Evolutionary conservation across 2,888 invertebrate genomes (phyloP).

Genomic region (Cheilosia variabilis): DNA sequence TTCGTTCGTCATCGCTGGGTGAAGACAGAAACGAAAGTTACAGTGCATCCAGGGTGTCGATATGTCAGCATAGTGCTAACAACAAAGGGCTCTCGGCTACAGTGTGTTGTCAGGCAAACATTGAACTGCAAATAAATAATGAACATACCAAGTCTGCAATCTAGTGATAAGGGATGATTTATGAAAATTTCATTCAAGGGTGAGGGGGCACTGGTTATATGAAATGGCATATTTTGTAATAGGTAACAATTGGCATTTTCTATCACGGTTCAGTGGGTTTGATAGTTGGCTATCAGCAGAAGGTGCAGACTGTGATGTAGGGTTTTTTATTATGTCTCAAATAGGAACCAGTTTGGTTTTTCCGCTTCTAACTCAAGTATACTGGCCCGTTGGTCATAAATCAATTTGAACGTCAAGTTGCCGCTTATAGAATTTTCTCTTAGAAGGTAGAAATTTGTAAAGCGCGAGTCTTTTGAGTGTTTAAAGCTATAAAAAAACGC

Average conservation of each 20-base stretch:
- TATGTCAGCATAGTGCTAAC: conserved; percentile 1
- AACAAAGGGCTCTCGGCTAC: not conserved
- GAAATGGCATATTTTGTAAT: conserved; percentile 1
- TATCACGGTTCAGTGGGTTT: not conserved
- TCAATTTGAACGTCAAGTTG: not conserved
- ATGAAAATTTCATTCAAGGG: conserved; percentile 4
- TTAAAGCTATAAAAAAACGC: no score
- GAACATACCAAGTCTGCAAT: conserved; percentile 45
- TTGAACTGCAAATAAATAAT: conserved; percentile 36
- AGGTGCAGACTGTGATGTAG: not conserved
- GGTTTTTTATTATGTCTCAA: not conserved
- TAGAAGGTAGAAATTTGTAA: no score
- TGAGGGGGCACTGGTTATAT: not conserved
- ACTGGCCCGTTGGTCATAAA: not conserved
- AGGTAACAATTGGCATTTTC: not conserved
- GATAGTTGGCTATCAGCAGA: not conserved
- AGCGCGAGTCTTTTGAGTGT: no score
- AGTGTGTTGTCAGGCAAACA: conserved; percentile 11
- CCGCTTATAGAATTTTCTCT: no score
- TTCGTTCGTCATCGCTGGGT: conserved; percentile 2
- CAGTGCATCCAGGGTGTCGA: conserved; percentile 7
- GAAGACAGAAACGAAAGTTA: conserved; percentile 14
- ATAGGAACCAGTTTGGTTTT: not conserved
- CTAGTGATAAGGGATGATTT: conserved; percentile 45
- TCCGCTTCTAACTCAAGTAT: not conserved